Evolutionary conservation across 53 echinoderm and acorn worm species (phyloP).

Genomic region (Glandiceps talaboti): DNA sequence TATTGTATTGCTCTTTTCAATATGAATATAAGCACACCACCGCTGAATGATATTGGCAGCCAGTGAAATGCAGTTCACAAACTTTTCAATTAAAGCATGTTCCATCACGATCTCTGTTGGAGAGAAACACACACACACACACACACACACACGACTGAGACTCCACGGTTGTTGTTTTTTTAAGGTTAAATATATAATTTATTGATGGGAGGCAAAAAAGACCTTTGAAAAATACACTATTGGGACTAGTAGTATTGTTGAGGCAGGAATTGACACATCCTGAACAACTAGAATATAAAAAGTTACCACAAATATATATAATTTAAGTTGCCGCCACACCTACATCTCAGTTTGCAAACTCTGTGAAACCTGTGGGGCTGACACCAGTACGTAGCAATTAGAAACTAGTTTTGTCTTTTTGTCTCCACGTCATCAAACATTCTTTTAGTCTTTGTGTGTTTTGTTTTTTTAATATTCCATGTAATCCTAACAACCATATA

Average conservation of each 20-base stretch:
- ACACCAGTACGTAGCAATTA: background rate
- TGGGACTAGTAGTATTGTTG: background rate
- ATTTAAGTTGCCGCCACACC: background rate
- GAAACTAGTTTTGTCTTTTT: no score
- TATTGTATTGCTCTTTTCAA: no score
- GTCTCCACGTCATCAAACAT: background rate
- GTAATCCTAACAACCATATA: background rate
- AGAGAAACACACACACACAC: no score
- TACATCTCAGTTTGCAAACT: background rate
- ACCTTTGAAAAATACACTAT: background rate
- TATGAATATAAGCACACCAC: no score
- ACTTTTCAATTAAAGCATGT: no score
- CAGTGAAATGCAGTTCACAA: no score
- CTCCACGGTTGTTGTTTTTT: background rate
- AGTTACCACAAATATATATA: background rate
- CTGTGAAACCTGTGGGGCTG: background rate
- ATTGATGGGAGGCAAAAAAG: background rate
- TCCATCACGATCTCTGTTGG: no score
- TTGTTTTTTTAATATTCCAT: no score
- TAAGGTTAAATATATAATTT: background rate
- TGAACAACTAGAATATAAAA: background rate
- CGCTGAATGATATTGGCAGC: no score
- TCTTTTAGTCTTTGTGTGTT: background rate
- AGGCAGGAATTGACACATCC: background rate
- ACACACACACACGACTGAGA: no score